Conservation (phyloP, 2,888 invertebrate species). For the Lobophora halterata region DNA sequence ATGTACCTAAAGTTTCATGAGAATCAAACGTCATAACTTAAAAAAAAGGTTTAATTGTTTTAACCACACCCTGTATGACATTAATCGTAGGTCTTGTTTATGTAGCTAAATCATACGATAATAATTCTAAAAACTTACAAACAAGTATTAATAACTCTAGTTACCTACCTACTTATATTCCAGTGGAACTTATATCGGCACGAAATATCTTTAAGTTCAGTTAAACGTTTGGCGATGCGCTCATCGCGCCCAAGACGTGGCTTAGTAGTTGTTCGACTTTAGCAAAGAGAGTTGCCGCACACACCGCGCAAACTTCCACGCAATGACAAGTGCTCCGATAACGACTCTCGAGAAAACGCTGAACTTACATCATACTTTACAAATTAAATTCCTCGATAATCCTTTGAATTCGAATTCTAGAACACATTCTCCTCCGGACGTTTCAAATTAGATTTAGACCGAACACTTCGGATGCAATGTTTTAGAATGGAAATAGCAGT, state of each 20-base stretch:
- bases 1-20: too few species aligned
- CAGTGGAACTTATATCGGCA: conserved; percentile 21
- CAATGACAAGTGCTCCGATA: conserved; percentile 46
- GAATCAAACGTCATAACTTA: background rate
- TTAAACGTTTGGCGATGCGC: conserved; percentile 26
- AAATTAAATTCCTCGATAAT: conserved; percentile 57
- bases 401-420: conserved; percentile 40
- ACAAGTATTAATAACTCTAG: conserved; percentile 8
- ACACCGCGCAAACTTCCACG: conserved; percentile 40
- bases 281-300: conserved; percentile 31
- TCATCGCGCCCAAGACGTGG: conserved; percentile 38
- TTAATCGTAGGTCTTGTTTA: too few species aligned
- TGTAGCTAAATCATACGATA: too few species aligned
- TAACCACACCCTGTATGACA: too few species aligned
- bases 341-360: conserved; percentile 39
- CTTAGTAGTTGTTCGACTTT: conserved; percentile 40
- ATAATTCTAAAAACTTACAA: conserved; percentile 7
- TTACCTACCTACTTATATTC: conserved; percentile 26
- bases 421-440: conserved; percentile 37
- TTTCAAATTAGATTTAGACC: conserved; percentile 65
- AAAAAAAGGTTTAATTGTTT: too few species aligned
- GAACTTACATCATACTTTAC: conserved; percentile 50
- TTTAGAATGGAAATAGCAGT: conserved; percentile 52
- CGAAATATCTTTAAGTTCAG: conserved; percentile 24
- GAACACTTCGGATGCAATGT: conserved; percentile 57